Conservation (phyloP, 2,797 vertebrate species). For the Chrosomus eos region DNA sequence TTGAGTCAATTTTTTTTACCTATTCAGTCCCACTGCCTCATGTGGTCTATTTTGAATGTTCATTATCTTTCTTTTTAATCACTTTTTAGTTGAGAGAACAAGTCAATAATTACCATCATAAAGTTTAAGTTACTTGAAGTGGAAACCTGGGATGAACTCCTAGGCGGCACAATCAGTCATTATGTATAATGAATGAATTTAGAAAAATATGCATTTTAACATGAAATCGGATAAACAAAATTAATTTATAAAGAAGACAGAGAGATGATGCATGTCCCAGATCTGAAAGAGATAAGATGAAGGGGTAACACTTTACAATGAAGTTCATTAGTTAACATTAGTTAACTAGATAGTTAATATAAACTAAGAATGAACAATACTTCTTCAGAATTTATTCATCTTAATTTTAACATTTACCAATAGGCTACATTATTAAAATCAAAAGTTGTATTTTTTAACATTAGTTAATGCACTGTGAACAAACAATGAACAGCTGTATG, state of each 20-base stretch:
- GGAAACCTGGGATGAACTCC: neutral
- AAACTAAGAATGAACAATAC: too few species aligned
- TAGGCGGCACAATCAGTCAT: neutral
- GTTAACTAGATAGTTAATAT: too few species aligned
- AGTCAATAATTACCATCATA: neutral
- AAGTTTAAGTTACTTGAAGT: neutral
- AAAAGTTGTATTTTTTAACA: too few species aligned
- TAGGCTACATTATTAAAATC: too few species aligned
- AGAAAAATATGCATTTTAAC: neutral
- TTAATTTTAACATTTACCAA: too few species aligned
- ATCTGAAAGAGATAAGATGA: neutral
- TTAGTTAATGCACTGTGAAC: too few species aligned
- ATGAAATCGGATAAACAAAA: neutral
- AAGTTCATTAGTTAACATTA: too few species aligned
- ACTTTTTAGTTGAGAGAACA: neutral
- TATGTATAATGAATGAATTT: slow-evolving; percentile 10
- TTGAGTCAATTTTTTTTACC: too few species aligned
- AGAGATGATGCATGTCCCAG: neutral
- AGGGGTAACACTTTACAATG: neutral
- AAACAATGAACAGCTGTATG: too few species aligned
- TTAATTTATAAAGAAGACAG: neutral
- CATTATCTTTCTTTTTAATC: neutral
- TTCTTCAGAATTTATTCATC: too few species aligned
- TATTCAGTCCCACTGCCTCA: neutral
- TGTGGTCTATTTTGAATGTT: neutral